Evolutionary conservation across 2,113 vertebrate species (phyloP), one percentile per base, ranked within the genome.

Genomic region (Channa maculata): DNA sequence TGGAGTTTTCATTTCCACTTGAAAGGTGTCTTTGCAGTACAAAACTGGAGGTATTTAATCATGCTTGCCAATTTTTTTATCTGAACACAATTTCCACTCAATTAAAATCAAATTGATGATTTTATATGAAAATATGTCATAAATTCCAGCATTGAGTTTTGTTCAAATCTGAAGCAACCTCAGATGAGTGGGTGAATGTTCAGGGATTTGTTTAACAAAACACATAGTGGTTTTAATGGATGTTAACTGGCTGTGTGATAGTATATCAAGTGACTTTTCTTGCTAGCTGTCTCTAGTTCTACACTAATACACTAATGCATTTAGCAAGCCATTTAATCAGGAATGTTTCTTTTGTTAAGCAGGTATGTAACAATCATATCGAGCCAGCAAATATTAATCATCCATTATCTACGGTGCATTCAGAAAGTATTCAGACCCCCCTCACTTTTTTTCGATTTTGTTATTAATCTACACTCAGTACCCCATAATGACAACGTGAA

Each of bases 1-100:
- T 24, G 24, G 24, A 34, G 57, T 74, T 74, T 66, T 86, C 13
- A 44, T 65, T 75, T 53, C 37, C 63, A 55, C 24, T 34, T 57
- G 14, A 15, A 37, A 55, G 15, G 6, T 38, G 14, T 60, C 38
- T 84, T 82, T 15, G 33, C 8, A 36, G 11, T 48, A 10, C 13
- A 68, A 72, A 77, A 39, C 0, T 8, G 9, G 55, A 64, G 7
- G 76, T 71, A 1, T 68, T 64, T 53, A 44, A 5, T 46, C 2
- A 41, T 45, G 39, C 62, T 46, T 66, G 43, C 33, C 33, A 83
- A 62, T 34, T 24, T 24, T 24, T 24, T 24, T 24, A 24, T 9
- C 49, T 46, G 8, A 62, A 11, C 43, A 71, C 6, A 6, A 15
- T 48, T 77, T 52, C 2, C 33, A 8, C 3, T 34, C 3, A 39